Evolutionary conservation across 2,797 vertebrate genomes (phyloP).

Genomic region (Linurgus olivaceus): DNA sequence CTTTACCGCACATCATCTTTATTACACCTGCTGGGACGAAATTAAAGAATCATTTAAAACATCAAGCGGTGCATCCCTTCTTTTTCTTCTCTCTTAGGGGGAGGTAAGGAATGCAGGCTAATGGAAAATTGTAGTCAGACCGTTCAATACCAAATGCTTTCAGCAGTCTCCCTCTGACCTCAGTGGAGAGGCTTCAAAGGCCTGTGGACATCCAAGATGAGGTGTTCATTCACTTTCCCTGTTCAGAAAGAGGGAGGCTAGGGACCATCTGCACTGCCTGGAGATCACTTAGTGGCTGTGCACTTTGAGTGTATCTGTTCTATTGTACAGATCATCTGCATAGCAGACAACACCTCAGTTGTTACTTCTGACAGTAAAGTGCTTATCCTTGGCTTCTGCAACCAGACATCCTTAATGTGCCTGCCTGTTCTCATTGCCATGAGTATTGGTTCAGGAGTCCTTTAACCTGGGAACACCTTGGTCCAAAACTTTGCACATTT

Average conservation of each 20-base stretch:
- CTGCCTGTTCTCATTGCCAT: background rate
- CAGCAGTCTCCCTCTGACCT: background rate
- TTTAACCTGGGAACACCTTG: background rate
- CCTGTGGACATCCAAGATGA: background rate
- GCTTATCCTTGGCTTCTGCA: background rate
- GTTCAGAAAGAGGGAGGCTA: background rate
- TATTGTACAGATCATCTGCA: background rate
- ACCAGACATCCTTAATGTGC: background rate
- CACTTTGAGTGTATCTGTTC: background rate
- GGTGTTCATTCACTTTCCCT: background rate
- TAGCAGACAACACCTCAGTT: background rate
- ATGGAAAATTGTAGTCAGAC: background rate
- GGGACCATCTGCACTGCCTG: background rate
- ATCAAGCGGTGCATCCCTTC: background rate
- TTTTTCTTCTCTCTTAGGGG: background rate
- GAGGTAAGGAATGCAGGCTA: background rate
- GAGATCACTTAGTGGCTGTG: background rate
- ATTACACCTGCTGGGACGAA: background rate
- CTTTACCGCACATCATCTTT: background rate
- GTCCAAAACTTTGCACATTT: background rate
- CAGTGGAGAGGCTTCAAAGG: background rate
- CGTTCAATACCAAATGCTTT: background rate
- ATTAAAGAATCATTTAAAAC: background rate
- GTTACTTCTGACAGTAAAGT: background rate
- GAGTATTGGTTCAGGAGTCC: background rate